These are phyloP conservation scores for Camelus bactrianus DNA, from an alignment of 2,113 vertebrate species.

Conservation along the genomic window DNA sequence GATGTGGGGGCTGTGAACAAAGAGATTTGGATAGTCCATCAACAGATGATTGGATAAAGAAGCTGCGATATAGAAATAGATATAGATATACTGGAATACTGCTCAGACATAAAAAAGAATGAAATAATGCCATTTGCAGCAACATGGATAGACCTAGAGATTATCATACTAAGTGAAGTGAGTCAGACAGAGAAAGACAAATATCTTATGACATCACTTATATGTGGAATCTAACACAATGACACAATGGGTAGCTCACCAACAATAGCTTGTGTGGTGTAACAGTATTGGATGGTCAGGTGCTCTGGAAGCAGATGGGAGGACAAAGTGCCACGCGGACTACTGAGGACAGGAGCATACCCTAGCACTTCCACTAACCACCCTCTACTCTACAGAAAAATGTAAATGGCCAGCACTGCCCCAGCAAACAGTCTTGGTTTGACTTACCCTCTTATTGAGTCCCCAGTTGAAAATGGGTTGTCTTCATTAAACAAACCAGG, in stretches of 20 bases:
- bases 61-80: no score
- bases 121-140: no score
- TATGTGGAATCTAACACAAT: no score
- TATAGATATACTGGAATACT: no score
- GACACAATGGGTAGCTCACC: neutral
- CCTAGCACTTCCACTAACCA: neutral
- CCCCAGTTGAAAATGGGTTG: neutral
- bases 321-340: neutral
- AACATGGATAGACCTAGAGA: no score
- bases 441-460: neutral
- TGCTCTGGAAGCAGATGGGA: neutral
- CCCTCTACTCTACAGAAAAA: neutral
- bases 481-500: neutral
- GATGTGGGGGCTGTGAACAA: neutral
- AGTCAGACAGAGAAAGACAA: no score
- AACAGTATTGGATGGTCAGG: neutral
- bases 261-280: accelerated
- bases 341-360: neutral
- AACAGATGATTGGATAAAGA: no score
- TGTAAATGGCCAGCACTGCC: accelerated
- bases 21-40: neutral
- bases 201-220: no score
- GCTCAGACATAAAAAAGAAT: no score
- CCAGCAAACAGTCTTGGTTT: neutral
- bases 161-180: no score